Percentiles rank a stretch among this genome's conserved stretches.
Evolutionary conservation across 2,113 vertebrate genomes (phyloP).

Genomic region (Rhea americana): DNA sequence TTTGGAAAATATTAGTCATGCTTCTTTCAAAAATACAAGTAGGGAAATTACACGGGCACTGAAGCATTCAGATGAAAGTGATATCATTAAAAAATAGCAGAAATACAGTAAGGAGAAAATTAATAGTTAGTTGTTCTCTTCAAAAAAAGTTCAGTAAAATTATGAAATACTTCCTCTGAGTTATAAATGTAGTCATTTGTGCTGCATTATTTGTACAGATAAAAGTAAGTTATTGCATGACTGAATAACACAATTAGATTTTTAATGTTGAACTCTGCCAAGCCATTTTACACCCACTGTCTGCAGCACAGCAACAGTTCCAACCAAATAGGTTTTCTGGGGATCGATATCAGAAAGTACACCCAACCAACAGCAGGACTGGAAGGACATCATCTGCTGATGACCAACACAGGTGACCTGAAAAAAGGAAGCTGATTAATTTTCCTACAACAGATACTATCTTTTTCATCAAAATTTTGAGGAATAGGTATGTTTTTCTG

Average conservation of each 20-base stretch:
- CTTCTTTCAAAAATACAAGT: conserved; percentile 28
- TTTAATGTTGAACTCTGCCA: neutral
- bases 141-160: conserved; percentile 39
- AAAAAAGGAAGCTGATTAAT: neutral
- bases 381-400: accelerated
- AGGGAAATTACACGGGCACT: conserved; percentile 33
- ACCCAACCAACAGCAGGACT: neutral
- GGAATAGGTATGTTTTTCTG: neutral
- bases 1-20: conserved; percentile 45
- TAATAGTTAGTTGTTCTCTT: conserved; percentile 2
- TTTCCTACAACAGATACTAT: neutral
- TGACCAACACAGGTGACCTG: neutral
- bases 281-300: neutral
- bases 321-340: neutral
- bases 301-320: neutral
- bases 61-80: conserved; percentile 44
- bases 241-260: neutral
- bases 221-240: conserved; percentile 3
- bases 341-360: neutral
- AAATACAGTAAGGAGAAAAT: conserved; percentile 41
- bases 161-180: conserved; percentile 8
- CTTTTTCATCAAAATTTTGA: neutral
- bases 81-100: conserved; percentile 31
- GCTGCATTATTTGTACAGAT: conserved; percentile 2
- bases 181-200: neutral